Percentiles rank a stretch among this genome's conserved stretches.
Evolutionary conservation across 1,140 invertebrate genomes (phyloP).

Genomic region (Eriocheir sinensis): DNA sequence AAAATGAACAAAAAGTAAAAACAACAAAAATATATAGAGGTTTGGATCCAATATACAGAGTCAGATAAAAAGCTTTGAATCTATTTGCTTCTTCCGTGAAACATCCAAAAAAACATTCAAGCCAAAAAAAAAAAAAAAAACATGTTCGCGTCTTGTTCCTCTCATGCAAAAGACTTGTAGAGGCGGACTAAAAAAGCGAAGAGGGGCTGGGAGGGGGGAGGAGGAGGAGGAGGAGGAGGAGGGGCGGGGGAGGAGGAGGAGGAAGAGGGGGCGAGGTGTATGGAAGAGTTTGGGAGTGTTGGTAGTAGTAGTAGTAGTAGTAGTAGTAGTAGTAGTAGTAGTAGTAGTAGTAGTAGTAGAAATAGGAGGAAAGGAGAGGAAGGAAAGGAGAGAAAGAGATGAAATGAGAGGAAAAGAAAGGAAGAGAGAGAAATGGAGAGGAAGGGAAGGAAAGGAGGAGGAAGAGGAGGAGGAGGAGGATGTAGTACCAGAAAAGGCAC

Average conservation of each 20-base stretch:
- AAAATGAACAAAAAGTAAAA: too few species aligned
- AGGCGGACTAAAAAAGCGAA: neutral
- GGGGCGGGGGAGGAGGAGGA: neutral
- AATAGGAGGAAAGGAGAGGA: neutral
- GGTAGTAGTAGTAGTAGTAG: neutral
- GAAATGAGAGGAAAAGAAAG: conserved; percentile 37
- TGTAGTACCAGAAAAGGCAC: neutral
- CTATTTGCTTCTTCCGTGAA: neutral
- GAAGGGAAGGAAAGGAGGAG: neutral
- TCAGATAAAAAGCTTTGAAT: neutral
- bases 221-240: neutral
- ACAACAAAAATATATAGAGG: neutral
- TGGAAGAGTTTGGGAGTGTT: neutral
- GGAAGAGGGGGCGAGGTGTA: neutral
- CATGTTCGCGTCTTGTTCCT: neutral
- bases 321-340: conserved; percentile 8
- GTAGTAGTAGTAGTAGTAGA: neutral
- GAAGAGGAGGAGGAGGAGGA: neutral
- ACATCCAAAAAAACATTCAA: neutral
- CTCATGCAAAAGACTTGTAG: neutral
- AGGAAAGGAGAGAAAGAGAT: too few species aligned
- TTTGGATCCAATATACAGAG: neutral
- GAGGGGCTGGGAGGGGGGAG: neutral
- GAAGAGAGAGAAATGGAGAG: conserved; percentile 37
- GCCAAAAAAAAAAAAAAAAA: too few species aligned